Conservation (phyloP, 2,888 invertebrate species). For the Coleophora flavipennella region DNA sequence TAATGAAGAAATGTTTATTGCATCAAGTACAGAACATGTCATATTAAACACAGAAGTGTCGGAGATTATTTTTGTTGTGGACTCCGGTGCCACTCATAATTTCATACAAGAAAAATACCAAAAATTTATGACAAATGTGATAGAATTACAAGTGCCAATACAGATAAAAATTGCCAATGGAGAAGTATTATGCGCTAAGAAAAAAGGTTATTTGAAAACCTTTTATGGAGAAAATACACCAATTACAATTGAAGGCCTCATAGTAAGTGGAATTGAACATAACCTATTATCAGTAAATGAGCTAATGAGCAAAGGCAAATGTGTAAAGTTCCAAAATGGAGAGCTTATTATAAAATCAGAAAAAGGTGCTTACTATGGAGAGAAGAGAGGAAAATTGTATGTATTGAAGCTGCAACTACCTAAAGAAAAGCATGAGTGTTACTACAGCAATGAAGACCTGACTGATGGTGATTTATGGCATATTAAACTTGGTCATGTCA, state of each 20-base stretch:
- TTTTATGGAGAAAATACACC: neutral
- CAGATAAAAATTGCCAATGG: conserved; percentile 6
- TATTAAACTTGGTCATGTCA: conserved; percentile 10
- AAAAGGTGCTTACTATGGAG: neutral
- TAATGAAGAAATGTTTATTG: neutral
- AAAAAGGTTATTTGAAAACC: neutral
- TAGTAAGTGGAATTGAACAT: neutral
- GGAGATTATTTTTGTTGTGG: conserved; percentile 2
- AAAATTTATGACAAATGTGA: conserved; percentile 2
- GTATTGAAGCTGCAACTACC: neutral
- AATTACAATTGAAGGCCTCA: neutral
- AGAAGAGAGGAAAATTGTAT: neutral
- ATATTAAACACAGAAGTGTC: neutral
- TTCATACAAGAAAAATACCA: conserved; percentile 3
- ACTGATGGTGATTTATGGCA: conserved; percentile 9
- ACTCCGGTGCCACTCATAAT: conserved; percentile 4
- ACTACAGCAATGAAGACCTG: rapidly evolving
- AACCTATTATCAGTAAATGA: neutral
- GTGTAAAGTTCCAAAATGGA: neutral
- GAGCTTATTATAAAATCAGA: neutral
- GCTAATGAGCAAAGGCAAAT: neutral
- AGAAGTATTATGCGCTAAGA: neutral
- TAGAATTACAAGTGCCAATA: neutral
- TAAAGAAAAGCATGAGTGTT: neutral
- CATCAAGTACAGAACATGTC: neutral